Base-by-base conservation (phyloP, 2,888 invertebrate genomes). In the Linnaemya tessellans region DNA sequence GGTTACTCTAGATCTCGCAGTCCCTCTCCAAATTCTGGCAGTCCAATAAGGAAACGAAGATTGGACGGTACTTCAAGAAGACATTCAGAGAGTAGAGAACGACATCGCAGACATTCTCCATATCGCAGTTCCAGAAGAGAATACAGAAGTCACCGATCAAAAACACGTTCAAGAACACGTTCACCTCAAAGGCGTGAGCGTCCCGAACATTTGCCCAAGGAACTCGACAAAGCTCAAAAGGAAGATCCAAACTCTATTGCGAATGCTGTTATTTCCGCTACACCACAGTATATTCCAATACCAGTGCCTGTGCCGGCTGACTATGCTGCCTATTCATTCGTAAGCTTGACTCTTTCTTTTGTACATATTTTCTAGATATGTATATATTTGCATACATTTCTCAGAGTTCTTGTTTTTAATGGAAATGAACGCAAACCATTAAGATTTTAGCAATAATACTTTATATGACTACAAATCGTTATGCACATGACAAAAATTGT, bases 251-350 rank as follows among this genome's bases (percentile, higher is more conserved):
- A 54, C 13, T 5, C 64, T 15, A 18, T 41, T 56, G 2, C 75
- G 15, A 35, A 41, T 51, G 2, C 56, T 13, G 22, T 68, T 35
- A 51, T 70, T 46, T 38, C 74, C n/a, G 74, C 80, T n/a, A 49
- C 86, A 10, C 74, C 87, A 5, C 87, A 86, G 38, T 83, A 87
- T 54, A 87, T 88, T 56, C 82, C 86, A 60, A 83, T 88, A 51
- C 86, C 87, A 56, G 82, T 88, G 1, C 73, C 86, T 54, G 82
- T 86, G 4, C 84, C 87, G 20, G 64, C 87, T 54, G 87, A 87
- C 49, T 88, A 81, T 65, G 35, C 65, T n/a, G 43, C 73, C 13
- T 86, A 71, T 81, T 13, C 78, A 56, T 86, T 83, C 58, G 87
- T 87, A 86, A 49, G 85, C 74, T 58, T 68, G n/a, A n/a, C n/a